phyloP scores from a whole-genome alignment of 2,888 invertebrate species.

The Sarcophaga subvicina region DNA sequence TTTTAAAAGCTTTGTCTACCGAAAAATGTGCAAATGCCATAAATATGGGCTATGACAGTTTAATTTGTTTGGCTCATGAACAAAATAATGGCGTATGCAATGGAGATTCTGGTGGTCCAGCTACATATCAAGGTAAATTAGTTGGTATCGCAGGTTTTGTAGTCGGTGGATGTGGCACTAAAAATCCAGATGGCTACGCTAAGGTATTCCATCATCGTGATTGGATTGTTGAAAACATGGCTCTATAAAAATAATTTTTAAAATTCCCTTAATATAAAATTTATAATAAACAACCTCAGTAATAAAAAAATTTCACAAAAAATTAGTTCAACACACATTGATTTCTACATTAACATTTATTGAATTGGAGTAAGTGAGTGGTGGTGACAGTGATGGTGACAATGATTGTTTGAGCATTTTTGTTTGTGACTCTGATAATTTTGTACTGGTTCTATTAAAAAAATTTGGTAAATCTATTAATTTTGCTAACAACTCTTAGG shows the following conservation, averaged over 20 bases:
- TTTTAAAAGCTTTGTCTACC: slow-evolving; percentile 71
- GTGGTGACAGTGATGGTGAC: no score
- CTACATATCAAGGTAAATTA: slow-evolving; percentile 74
- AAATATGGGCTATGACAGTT: slow-evolving; percentile 67
- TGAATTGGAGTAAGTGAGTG: no score
- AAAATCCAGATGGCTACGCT: slow-evolving; percentile 78
- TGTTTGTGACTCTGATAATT: no score
- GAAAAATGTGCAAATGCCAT: slow-evolving; percentile 71
- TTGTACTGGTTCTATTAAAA: no score
- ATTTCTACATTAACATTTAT: no score
- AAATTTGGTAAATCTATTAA: no score
- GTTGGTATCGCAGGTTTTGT: slow-evolving; percentile 79
- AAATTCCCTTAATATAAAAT: neutral
- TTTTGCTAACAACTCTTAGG: no score
- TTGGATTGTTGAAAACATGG: slow-evolving; percentile 64
- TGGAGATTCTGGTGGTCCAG: slow-evolving; percentile 80
- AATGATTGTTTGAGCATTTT: no score
- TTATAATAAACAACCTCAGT: no score
- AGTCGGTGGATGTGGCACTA: slow-evolving; percentile 74
- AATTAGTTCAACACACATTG: no score
- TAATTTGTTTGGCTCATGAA: slow-evolving; percentile 76
- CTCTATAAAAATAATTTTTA: neutral
- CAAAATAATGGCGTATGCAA: slow-evolving; percentile 75
- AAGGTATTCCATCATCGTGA: slow-evolving; percentile 70
- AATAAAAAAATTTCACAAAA: no score